Base-by-base conservation (phyloP, 92 coral and sea anemone species). In the Virgularia gustaviana region DNA sequence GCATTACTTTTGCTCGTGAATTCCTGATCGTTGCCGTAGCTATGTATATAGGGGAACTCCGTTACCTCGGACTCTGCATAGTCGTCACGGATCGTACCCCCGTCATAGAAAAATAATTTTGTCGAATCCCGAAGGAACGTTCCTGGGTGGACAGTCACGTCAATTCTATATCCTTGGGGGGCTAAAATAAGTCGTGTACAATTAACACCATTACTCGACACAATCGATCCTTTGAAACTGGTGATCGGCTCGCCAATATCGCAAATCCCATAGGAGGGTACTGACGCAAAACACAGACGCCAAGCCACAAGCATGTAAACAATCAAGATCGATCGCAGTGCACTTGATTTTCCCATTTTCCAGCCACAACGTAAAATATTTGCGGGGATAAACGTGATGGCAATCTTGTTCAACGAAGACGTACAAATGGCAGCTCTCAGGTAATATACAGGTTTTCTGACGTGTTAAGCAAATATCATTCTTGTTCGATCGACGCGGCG, bases 231-330 rank as follows among this genome's bases (percentile, higher is more conserved):
- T 11, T 44, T 44, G 11, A 39, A 13, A 22, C 57, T 45, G 20
- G 73, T 66, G 13, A 66, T 38, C 43, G 38, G 57, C 7, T 19
- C 55, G n/a, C 73, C 73, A 66, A 66, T 36, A 44, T 66, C 73
- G 25, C 73, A 66, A 11, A 66, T 38, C 9, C 52, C 58, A 23
- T 66, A 66, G 18, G 49, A 36, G 41, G 52, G 52, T 19, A 28
- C 6, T n/a, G n/a, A n/a, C n/a, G n/a, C n/a, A n/a, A n/a, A n/a
- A n/a, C n/a, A n/a, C n/a, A n/a, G n/a, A n/a, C n/a, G n/a, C n/a
- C n/a, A n/a, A n/a, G n/a, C n/a, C n/a, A n/a, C n/a, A n/a, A n/a
- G n/a, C n/a, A n/a, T n/a, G n/a, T n/a, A n/a, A n/a, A n/a, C n/a
- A n/a, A n/a, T n/a, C n/a, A n/a, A n/a, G n/a, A n/a, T n/a, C n/a